Base-by-base conservation (phyloP, 2,888 invertebrate genomes). In the Heliconius erato region DNA sequence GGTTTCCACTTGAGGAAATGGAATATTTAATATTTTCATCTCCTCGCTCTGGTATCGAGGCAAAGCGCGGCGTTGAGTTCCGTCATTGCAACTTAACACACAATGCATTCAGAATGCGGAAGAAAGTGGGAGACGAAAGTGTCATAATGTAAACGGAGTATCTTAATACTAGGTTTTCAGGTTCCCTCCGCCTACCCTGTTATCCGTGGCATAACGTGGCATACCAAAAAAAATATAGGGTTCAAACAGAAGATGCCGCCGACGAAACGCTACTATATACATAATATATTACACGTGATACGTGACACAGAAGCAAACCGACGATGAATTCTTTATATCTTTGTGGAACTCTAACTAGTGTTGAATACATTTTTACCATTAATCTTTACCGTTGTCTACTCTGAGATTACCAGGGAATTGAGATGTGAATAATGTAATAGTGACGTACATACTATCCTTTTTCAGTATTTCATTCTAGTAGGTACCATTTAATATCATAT, bases 381-480 rank as follows among this genome's bases (percentile, higher is more conserved):
- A 35, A 69, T 69, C 69, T 69, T 69, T 19, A 69, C 69, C 35
- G 35, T 69, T 69, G 69, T 76, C 76, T 68, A 35, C 80, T 81
- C 54, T 28, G 40, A 69, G 69, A 69, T 69, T 69, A 69, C 35
- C 35, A 69, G 35, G 69, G 69, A 69, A 69, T 69, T 69, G 69
- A 69, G 23, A 69, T 69, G 23, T 69, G 69, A 69, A 69, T 69
- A 69, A 69, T 69, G 69, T 69, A 69, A 35, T 69, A 69, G 35
- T 69, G 35, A 69, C n/a, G 68, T 32, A 68, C 28, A 19, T 68
- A 67, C 67, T 12, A 54, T 54, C 0, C 54, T 23, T 54, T 19
- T 23, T 54, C 54, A 54, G 54, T 54, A 23, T 54, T 54, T 54
- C 54, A 54, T 54, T 7, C 23, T 54, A 54, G 9, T 40, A 40